Percentiles rank a stretch among this genome's conserved stretches.
phyloP scores from a whole-genome alignment of 2,113 vertebrate species.

The Chloropsis hardwickii region DNA sequence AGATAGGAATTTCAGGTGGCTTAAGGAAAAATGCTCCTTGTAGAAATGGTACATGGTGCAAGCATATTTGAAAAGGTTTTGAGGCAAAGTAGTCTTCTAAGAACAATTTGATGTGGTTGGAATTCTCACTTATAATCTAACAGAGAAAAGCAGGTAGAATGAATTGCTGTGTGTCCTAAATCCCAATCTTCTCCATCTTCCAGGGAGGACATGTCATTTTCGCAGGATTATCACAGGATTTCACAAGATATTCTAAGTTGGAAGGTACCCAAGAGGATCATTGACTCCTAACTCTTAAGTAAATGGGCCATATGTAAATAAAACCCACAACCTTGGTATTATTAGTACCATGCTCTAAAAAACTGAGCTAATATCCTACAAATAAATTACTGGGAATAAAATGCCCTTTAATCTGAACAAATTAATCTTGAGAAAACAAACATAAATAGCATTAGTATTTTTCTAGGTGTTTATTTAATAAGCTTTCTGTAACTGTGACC shows the following conservation, averaged over 20 bases:
- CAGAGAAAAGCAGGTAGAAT: background rate
- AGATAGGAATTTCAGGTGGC: slow-evolving; percentile 1
- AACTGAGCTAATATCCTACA: background rate
- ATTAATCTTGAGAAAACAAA: background rate
- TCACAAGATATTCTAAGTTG: background rate
- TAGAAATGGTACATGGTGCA: background rate
- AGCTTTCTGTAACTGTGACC: background rate
- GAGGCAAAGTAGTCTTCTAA: background rate
- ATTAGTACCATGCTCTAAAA: background rate
- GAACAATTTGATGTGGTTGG: background rate
- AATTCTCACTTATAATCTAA: slow-evolving; percentile 31
- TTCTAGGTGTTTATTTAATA: background rate
- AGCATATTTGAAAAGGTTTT: slow-evolving; percentile 34
- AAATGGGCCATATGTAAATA: too few relatives aligned
- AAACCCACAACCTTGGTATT: too few relatives aligned
- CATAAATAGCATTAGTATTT: background rate
- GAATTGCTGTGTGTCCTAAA: background rate
- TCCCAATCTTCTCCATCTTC: background rate
- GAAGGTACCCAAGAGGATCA: background rate
- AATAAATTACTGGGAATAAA: background rate
- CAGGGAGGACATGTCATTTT: background rate
- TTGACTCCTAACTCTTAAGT: background rate
- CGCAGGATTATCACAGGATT: background rate
- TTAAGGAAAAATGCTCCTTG: background rate
- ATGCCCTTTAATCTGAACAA: background rate